phyloP scores from a whole-genome alignment of 2,797 vertebrate species.

The Melopsittacus undulatus region DNA sequence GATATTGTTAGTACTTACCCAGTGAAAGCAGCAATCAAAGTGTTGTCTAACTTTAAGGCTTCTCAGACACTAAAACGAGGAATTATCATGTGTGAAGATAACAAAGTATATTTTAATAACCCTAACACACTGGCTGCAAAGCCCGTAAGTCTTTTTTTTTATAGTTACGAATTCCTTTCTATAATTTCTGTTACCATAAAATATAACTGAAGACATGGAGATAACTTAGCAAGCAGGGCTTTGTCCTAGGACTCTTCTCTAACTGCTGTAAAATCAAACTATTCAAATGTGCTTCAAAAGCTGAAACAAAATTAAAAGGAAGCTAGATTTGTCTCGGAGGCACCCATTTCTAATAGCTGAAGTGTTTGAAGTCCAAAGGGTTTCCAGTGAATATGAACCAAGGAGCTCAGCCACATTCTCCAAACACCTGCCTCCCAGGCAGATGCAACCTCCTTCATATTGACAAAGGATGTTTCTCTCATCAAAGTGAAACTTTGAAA shows the following conservation, averaged over 20 bases:
- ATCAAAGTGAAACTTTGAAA: neutral
- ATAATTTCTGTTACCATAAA: conserved; percentile 2
- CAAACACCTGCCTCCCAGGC: neutral
- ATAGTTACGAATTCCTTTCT: conserved; percentile 3
- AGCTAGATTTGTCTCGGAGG: neutral
- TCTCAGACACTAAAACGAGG: conserved; percentile 12
- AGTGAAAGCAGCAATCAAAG: conserved; percentile 28
- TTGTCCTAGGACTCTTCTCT: neutral
- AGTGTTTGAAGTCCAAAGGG: conserved; percentile 24
- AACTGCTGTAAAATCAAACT: neutral
- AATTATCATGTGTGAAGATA: conserved; percentile 37
- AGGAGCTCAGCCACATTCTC: neutral
- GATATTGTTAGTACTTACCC: neutral
- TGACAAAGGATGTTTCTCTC: neutral
- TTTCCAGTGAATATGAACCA: neutral
- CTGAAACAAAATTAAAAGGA: conserved; percentile 9
- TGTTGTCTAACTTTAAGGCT: conserved; percentile 17
- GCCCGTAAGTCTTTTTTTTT: neutral
- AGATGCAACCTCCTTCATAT: neutral
- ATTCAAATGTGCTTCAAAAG: conserved; percentile 38
- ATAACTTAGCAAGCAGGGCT: neutral
- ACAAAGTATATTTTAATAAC: conserved; percentile 60
- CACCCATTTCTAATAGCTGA: neutral
- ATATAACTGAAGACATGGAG: neutral
- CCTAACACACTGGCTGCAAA: neutral